Evolutionary conservation across 1,140 invertebrate species (phyloP), one percentile per base, ranked within the genome.

Genomic region (Drosophila nasuta): DNA sequence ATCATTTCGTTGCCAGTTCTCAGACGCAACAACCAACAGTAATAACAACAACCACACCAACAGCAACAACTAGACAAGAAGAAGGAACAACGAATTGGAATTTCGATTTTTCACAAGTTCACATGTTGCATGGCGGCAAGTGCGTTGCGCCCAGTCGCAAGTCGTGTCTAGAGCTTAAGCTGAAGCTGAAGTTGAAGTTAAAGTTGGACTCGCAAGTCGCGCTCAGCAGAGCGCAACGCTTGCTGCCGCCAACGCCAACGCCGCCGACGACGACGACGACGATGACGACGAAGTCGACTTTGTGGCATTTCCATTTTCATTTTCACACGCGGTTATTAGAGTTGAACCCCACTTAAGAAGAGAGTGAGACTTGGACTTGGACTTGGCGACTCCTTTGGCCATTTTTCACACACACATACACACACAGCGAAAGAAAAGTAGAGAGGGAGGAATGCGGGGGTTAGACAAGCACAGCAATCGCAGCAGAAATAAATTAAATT

Each of bases 51-150:
- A 38, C 20, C 20, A 35, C 28, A 46, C 67, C 66, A 46, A 28
- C 38, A 45, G 38, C 30, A 58, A 45, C 54, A 54, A 11, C 35
- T 52, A 38, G 35, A 30, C 35, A 46, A 78, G 60, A 46, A 25
- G 13, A 54, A 38, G 17, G 33, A 43, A 68, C 46, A 70, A 69
- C 52, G 49, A 87, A 87, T 87, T 88, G 83, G 83, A 88, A 88
- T 88, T 88, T 88, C 80, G 83, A 88, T 88, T 89, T 88, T 88
- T 88, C 83, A 88, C 85, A 88, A 88, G 83, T 88, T 88, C 83
- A 88, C 83, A 88, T 88, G 83, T 88, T 83, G 70, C 82, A 77
- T 69, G 65, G 65, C 75, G 51, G 71, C 68, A 73, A 79, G 79
- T 81, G 79, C 77, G 79, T 76, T 79, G 73, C 59, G 62, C 77